A percentile compares a stretch with the other conserved stretches of the same genome.
phyloP scores from a whole-genome alignment of 1,140 invertebrate genomes.

The Aleiodes sp. region DNA sequence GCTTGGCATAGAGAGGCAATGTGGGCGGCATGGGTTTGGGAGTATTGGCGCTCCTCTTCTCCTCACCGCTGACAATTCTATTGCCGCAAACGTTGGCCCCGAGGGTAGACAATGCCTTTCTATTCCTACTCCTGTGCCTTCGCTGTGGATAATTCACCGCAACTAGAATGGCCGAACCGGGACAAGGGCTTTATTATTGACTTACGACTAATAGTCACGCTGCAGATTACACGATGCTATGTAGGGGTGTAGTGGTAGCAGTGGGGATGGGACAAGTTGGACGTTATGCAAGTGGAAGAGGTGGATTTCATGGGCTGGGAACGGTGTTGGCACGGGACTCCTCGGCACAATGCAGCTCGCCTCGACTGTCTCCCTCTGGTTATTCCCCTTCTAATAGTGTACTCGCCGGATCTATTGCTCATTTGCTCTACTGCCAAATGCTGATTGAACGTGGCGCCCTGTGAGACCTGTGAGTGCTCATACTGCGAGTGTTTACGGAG shows the following conservation, averaged over 20 bases:
- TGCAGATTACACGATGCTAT: conserved; percentile 49
- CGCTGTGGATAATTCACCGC: conserved; percentile 53
- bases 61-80: conserved; percentile 49
- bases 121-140: conserved; percentile 19
- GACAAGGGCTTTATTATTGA: conserved; percentile 63
- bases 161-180: conserved; percentile 51
- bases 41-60: too few species aligned
- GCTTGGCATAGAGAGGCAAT: conserved; percentile 18
- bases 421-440: conserved; percentile 46
- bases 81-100: conserved; percentile 39
- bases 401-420: conserved; percentile 50
- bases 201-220: conserved; percentile 62
- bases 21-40: too few species aligned
- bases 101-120: conserved; percentile 45
- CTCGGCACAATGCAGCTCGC: conserved; percentile 19
- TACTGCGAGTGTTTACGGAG: not conserved
- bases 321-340: conserved; percentile 14
- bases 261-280: too few species aligned
- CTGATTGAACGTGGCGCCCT: conserved; percentile 44
- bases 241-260: not conserved
- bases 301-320: not conserved
- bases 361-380: conserved; percentile 24
- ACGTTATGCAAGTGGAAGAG: not conserved
- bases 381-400: conserved; percentile 18
- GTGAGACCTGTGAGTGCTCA: conserved; percentile 31